Evolutionary conservation across 2,113 vertebrate genomes (phyloP).

Genomic region (Salvelinus alpinus): DNA sequence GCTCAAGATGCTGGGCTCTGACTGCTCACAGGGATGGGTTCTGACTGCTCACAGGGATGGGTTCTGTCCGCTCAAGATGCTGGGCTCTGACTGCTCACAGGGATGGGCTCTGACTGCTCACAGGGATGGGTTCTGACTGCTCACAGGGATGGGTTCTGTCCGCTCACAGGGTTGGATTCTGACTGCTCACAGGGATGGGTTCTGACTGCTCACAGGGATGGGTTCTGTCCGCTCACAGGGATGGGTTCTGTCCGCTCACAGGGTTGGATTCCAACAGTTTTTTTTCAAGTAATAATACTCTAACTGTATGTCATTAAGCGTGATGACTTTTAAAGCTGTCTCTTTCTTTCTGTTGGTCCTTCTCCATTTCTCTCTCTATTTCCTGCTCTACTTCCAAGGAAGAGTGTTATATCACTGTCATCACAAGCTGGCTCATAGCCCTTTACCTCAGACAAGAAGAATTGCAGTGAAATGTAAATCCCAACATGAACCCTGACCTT

Average conservation of each 20-base stretch:
- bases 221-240: no score
- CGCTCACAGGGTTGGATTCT: no score
- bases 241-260: no score
- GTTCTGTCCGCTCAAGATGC: fast-evolving
- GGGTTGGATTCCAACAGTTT: neutral
- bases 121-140: no score
- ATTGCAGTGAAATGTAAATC: neutral
- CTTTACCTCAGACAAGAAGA: neutral
- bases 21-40: no score
- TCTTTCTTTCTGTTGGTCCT: neutral
- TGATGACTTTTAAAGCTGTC: constrained; percentile 34
- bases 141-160: no score
- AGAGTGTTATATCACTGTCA: neutral
- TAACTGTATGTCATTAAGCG: constrained; percentile 30
- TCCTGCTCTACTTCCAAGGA: neutral
- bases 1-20: constrained; percentile 2
- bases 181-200: no score
- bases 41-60: no score
- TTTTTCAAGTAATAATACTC: constrained; percentile 25
- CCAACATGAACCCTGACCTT: constrained; percentile 17
- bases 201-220: no score
- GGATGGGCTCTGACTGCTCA: no score
- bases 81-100: no score
- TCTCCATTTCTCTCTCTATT: no score
- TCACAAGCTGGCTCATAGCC: neutral